phyloP scores from a whole-genome alignment of 1,140 invertebrate species.

The Hermetia illucens region DNA sequence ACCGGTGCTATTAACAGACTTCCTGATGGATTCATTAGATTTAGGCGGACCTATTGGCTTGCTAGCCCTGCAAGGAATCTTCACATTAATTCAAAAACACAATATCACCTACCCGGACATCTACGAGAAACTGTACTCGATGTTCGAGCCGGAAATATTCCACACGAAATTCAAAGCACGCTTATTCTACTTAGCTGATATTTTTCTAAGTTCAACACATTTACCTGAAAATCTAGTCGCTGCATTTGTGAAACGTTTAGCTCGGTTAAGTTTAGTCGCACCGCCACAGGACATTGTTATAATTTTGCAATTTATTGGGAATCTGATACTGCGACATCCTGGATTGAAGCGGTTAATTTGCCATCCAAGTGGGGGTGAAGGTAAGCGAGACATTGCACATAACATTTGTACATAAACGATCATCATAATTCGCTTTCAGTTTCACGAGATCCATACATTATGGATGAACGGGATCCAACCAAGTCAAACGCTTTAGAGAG shows the following conservation, averaged over 20 bases:
- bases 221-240: constrained; percentile 83
- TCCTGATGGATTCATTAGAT: constrained; percentile 79
- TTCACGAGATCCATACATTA: constrained; percentile 64
- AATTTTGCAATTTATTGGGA: constrained; percentile 71
- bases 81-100: constrained; percentile 76
- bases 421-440: constrained; percentile 21
- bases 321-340: constrained; percentile 76
- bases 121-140: constrained; percentile 82
- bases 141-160: constrained; percentile 82
- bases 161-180: constrained; percentile 78
- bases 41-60: constrained; percentile 77
- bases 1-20: constrained; percentile 79
- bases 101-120: constrained; percentile 95
- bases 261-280: constrained; percentile 67
- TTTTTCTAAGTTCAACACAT: constrained; percentile 87
- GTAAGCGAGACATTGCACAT: constrained; percentile 9
- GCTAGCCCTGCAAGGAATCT: constrained; percentile 84
- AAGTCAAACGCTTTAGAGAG: constrained; percentile 69
- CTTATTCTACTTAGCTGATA: constrained; percentile 72
- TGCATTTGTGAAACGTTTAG: constrained; percentile 80
- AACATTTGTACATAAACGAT: constrained; percentile 4
- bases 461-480: constrained; percentile 62
- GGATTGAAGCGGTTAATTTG: constrained; percentile 66
- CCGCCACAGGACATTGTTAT: constrained; percentile 64
- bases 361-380: constrained; percentile 33